Base-by-base conservation (phyloP, 2,888 invertebrate species). In the Bruchidius siliquastri region DNA sequence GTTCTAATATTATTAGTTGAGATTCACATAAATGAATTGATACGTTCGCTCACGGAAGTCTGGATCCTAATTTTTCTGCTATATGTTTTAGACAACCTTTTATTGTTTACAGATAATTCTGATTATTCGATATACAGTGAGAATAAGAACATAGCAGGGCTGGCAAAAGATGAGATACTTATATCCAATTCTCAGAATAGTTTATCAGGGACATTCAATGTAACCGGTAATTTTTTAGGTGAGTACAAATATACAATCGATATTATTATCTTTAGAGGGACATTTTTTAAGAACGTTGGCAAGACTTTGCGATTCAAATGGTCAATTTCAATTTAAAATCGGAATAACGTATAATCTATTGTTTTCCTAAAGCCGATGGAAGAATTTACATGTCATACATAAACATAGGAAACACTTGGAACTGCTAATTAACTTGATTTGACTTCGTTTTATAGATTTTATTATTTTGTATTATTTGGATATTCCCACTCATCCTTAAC, bases 181-280 rank as follows among this genome's bases (percentile, higher is more conserved):
- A 68, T 81, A 74, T 72, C 73, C 6, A 68, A 72, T 71, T 72
- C 70, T 0, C 73, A 70, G 3, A 13, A 70, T 8, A 75, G 75
- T 73, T 32, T 75, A 13, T 71, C 71, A 0, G 85, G 84, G 21
- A 77, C 78, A 13, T 84, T 86, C 76, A 84, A 83, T 73, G 74
- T 86, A 26, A 80, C 81, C 22, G 86, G 85, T 68, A 82, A 81
- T 73, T 86, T 86, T 79, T 80, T 86, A 76, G 86, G 86, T 85
- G 81, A 79, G 75, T 77, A 32, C 0, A 22, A 71, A 26, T 10
- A 72, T n/a, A 68, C 21, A 32, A 22, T 22, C 22, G 21, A 68
- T 21, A 21, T 20, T 68, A 1, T 22, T 21, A 21, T 13, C n/a
- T 67, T 67, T 10, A 49, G 67, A 71, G 26, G 26, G 26, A 26